phyloP scores from a whole-genome alignment of 2,797 vertebrate species.

The Acridotheres tristis region DNA sequence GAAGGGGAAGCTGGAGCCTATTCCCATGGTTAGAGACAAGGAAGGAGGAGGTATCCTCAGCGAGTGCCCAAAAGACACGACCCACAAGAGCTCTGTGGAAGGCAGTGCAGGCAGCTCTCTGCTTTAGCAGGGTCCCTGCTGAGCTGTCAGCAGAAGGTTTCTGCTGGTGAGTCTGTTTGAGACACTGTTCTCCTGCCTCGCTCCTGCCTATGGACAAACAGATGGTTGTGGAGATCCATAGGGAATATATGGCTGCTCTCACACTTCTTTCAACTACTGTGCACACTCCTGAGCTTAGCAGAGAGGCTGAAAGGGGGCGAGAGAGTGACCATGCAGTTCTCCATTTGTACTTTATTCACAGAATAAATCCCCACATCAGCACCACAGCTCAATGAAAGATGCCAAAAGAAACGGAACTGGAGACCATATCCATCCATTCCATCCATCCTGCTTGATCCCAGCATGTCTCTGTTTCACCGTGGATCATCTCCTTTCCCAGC shows the following conservation, averaged over 20 bases:
- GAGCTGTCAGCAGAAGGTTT: background rate
- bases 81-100: background rate
- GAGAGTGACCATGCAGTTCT: background rate
- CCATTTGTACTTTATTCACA: background rate
- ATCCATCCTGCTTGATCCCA: background rate
- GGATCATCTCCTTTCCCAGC: background rate
- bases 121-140: background rate
- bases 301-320: background rate
- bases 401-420: background rate
- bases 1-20: background rate
- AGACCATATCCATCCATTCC: background rate
- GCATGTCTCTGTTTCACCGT: background rate
- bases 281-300: background rate
- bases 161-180: background rate
- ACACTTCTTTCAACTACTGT: background rate
- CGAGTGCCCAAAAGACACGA: accelerated
- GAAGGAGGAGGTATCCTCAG: background rate
- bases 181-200: background rate
- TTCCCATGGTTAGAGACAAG: background rate
- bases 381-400: background rate
- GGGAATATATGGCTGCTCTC: background rate
- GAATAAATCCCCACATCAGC: background rate
- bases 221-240: background rate
- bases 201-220: background rate
- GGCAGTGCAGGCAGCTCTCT: background rate